A percentile compares a stretch with the other conserved stretches of the same genome.
Conservation (phyloP, 2,888 invertebrate species). For the Leptarthrus brevirostris region DNA sequence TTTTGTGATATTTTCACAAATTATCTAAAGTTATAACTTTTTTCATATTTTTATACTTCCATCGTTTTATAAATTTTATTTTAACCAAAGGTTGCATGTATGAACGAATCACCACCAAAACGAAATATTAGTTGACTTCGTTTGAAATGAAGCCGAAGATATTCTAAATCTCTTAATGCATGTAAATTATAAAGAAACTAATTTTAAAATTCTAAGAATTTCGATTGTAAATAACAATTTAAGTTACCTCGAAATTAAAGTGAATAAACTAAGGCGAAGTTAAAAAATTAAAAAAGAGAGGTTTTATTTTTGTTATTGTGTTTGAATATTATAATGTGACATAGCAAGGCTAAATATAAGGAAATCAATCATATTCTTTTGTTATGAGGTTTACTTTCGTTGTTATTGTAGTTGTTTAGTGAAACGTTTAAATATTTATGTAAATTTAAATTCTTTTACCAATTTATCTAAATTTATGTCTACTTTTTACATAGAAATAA, state of each 20-base stretch:
- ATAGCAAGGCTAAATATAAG: not conserved
- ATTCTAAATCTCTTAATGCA: no score
- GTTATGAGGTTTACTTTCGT: conserved; percentile 9
- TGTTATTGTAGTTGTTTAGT: conserved; percentile 24
- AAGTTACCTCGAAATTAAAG: conserved; percentile 23
- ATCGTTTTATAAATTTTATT: no score
- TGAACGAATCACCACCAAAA: no score
- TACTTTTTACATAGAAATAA: conserved; percentile 40
- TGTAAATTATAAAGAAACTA: no score
- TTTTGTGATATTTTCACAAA: conserved; percentile 17
- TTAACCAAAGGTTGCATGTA: no score
- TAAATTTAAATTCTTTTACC: conserved; percentile 18
- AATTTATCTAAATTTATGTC: conserved; percentile 5
- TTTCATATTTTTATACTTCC: no score
- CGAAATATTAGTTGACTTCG: no score
- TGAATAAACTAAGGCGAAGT: not conserved
- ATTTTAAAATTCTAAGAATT: no score
- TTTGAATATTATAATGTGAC: conserved; percentile 6
- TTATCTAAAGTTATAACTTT: no score
- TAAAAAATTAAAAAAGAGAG: not conserved
- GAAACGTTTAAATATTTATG: conserved; percentile 36
- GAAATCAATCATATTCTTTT: conserved; percentile 1
- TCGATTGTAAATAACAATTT: not conserved
- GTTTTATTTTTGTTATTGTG: conserved; percentile 25
- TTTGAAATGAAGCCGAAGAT: no score